Base-by-base conservation (phyloP, 2,113 vertebrate genomes). In the Charadrius vociferus region DNA sequence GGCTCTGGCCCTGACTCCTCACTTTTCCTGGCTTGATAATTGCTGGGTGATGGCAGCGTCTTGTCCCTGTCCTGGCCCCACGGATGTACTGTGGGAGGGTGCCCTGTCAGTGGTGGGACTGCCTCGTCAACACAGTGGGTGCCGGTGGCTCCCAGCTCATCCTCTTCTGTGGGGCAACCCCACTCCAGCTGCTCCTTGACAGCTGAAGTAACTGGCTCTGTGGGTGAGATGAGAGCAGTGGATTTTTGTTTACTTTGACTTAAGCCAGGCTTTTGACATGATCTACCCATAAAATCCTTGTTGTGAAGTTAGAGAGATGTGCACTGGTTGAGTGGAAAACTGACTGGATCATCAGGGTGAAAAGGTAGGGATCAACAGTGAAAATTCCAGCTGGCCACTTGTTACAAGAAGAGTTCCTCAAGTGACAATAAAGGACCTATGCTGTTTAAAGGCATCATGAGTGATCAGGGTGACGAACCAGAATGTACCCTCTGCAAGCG, bases 91-190 rank as follows among this genome's bases (percentile, higher is more conserved):
- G 21, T 29, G n/a, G 14, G 39, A 78, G 12, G 12, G 7, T 63
- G 4, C 3, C 6, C 24, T 55, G 47, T n/a, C 56, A 58, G 49
- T 26, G 19, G 9, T 1, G 0, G 10, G 15, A 77, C 22, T 53
- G 10, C 8, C 7, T 23, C 43, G 32, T 4, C 11, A 66, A 3
- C 7, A 36, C 0, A 0, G 8, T 36, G 15, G 5, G 7, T 79
- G 22, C 19, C 71, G 53, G 18, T 2, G 3, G 8, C 29, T 88
- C 18, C 26, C 21, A 20, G 18, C 21, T 47, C 7, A 45, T 39
- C 29, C 4, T 59, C 12, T 8, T 36, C 26, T 47, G 22, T 43
- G 21, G 10, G 21, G 24, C 29, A 61, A 29, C 24, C 8, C 7
- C 6, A 6, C 13, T 61, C 39, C 26, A 19, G 10, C 27, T 56